Percentiles rank a stretch among this genome's conserved stretches.
These are phyloP conservation scores for Brachionus rotundiformis DNA, from an alignment of 1,140 invertebrate genomes.

Conservation along the genomic window DNA sequence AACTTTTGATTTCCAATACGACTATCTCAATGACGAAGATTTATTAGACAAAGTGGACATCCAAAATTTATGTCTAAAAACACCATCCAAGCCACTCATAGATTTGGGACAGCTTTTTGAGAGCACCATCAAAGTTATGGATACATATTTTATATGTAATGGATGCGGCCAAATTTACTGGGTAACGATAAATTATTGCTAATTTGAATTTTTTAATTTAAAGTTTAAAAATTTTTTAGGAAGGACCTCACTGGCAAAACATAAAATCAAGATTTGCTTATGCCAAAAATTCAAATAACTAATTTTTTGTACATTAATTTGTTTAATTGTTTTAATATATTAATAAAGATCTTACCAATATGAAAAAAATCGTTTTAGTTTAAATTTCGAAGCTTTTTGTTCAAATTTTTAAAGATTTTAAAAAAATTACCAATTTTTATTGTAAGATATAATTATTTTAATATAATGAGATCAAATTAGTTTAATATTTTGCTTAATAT, in stretches of 20 bases:
- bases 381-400: too few relatives aligned
- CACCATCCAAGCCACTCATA: neutral
- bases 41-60: conserved; percentile 17
- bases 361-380: too few relatives aligned
- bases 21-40: neutral
- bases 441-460: too few relatives aligned
- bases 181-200: neutral
- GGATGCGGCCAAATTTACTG: conserved; percentile 46
- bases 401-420: too few relatives aligned
- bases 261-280: conserved; percentile 25
- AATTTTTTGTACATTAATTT: neutral
- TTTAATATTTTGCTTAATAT: too few relatives aligned
- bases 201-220: neutral
- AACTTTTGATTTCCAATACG: neutral
- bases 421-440: too few relatives aligned
- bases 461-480: too few relatives aligned
- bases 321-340: too few relatives aligned
- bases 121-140: neutral
- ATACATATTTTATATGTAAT: conserved; percentile 33
- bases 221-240: too few relatives aligned
- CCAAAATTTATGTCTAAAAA: neutral
- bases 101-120: neutral
- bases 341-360: too few relatives aligned
- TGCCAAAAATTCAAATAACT: neutral
- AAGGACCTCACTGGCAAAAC: conserved; percentile 37